Evolutionary conservation across 2,888 invertebrate genomes (phyloP).

Genomic region (Alloplasta piceator): DNA sequence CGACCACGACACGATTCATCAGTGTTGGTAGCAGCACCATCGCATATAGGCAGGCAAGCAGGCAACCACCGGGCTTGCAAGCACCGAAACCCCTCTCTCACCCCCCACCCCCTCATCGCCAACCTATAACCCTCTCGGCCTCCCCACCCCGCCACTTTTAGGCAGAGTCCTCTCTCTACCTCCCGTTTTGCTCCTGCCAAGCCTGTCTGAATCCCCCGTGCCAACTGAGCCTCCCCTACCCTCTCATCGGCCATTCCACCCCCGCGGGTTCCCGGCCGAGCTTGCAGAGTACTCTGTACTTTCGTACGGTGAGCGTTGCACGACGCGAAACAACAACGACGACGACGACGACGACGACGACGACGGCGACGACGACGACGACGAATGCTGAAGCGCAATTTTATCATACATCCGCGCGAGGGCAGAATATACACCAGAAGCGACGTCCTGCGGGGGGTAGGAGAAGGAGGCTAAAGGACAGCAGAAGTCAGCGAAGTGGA

Average conservation of each 20-base stretch:
- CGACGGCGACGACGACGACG: too few relatives aligned
- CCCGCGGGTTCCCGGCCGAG: slow-evolving; percentile 70
- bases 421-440: neutral
- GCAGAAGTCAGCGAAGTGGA: neutral
- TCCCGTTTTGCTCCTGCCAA: slow-evolving; percentile 62
- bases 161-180: slow-evolving; percentile 27
- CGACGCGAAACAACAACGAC: neutral
- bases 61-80: slow-evolving; percentile 67
- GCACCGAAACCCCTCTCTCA: slow-evolving; percentile 26
- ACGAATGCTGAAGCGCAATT: too few relatives aligned
- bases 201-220: slow-evolving; percentile 33
- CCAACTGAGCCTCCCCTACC: neutral
- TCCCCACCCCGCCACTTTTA: slow-evolving; percentile 15
- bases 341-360: too few relatives aligned
- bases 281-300: slow-evolving; percentile 69
- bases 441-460: neutral
- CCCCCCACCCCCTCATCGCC: slow-evolving; percentile 23
- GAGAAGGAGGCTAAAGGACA: neutral
- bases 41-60: slow-evolving; percentile 65
- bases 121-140: slow-evolving; percentile 6
- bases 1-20: slow-evolving; percentile 3
- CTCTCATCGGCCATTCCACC: slow-evolving; percentile 66
- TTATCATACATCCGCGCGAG: too few relatives aligned
- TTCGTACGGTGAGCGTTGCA: slow-evolving; percentile 60
- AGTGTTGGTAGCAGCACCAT: slow-evolving; percentile 23